These are phyloP conservation scores for Nesoenas mayeri DNA, from an alignment of 2,113 vertebrate genomes.

Conservation along the genomic window DNA sequence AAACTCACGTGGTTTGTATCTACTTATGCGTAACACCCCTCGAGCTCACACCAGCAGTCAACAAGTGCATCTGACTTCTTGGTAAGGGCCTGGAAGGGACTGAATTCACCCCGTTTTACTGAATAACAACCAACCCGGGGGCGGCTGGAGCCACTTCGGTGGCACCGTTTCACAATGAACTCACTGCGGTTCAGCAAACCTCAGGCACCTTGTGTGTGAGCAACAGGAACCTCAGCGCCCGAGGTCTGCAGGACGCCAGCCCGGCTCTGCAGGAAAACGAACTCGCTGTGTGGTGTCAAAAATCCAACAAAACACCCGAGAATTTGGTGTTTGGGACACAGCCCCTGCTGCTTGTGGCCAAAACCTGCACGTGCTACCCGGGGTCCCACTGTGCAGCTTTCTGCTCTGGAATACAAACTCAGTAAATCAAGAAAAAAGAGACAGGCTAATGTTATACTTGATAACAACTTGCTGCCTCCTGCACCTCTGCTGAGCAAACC, in stretches of 20 bases:
- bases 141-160: not conserved
- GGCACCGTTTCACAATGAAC: not conserved
- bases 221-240: not conserved
- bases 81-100: not conserved
- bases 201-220: not conserved
- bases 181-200: not conserved
- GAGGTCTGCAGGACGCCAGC: not conserved
- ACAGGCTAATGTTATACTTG: not conserved
- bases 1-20: not conserved
- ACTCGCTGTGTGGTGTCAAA: not conserved
- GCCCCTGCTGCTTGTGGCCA: not conserved
- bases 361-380: fast-evolving
- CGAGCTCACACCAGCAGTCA: not conserved
- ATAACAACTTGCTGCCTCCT: slow-evolving; percentile 24
- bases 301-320: not conserved
- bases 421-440: not conserved
- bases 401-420: not conserved
- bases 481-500: slow-evolving; percentile 56
- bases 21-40: no score
- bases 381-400: not conserved
- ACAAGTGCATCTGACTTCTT: not conserved
- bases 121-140: not conserved
- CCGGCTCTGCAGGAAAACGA: slow-evolving; percentile 23
- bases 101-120: not conserved
- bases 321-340: fast-evolving